Base-by-base conservation (phyloP, 2,113 vertebrate species). In the Trichomycterus rosablanca region DNA sequence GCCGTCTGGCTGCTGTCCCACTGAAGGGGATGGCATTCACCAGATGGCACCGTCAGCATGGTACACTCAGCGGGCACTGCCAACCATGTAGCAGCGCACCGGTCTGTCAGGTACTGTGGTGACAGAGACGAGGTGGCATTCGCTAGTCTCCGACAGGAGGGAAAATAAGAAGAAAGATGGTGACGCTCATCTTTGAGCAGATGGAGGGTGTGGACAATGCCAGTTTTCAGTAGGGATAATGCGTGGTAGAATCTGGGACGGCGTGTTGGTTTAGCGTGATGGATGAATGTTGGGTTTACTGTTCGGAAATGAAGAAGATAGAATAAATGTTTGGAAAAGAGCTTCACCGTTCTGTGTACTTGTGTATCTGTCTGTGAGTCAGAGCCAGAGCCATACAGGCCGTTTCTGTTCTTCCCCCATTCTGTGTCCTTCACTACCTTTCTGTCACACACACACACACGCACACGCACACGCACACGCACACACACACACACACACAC, bases 1-100 rank as follows among this genome's bases (percentile, higher is more conserved):
- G 48, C 59, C 19, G 62, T 64, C 55, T 64, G 49, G 59, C 62
- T 40, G 51, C 62, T 44, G 60, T 51, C 62, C 24, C 14, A 1
- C 50, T 51, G 43, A 56, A 39, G 44, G 43, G 16, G 15, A 59
- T 55, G 59, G 59, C 71, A 54, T 52, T 51, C 50, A 62, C 75
- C 84, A 87, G 84, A 86, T 85, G 83, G 84, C 51, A 66, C 63
- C 65, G 73, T 68, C 77, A 75, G 80, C 57, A 60, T 76, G 78
- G 58, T 61, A 71, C 44, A 59, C 59, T 65, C 56, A 51, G 51
- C 20, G 12, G 53, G 44, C 62, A 52, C 52, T 18, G 24, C 23
- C 50, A 30, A 57, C 15, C 10, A 12, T 48, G 35, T 44, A 34
- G 43, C 52, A 61, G 53, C 45, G 34, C 18, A 55, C 26, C 20